Evolutionary conservation across 1,140 invertebrate species (phyloP).

Genomic region (Drosophila dunni): DNA sequence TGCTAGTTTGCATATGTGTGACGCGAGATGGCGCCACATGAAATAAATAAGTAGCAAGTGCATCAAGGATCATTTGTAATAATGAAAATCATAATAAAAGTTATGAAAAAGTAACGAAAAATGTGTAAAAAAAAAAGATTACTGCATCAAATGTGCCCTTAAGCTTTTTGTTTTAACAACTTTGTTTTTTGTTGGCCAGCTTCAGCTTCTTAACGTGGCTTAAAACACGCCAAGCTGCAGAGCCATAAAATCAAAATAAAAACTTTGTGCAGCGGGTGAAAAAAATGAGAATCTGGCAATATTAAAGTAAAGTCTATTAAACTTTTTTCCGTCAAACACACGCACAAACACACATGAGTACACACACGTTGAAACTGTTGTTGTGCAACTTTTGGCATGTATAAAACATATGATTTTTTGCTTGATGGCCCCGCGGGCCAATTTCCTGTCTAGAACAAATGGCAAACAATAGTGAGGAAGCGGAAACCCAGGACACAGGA

Average conservation of each 20-base stretch:
- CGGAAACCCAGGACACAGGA: constrained; percentile 2
- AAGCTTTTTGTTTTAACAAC: constrained; percentile 29
- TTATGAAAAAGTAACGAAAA: not conserved
- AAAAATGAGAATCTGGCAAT: constrained; percentile 42
- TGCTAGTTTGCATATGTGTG: not conserved
- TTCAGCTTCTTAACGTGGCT: constrained; percentile 3
- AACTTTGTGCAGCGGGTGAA: constrained; percentile 48
- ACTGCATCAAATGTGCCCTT: constrained; percentile 27
- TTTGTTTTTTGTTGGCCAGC: constrained; percentile 11
- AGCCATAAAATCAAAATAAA: constrained; percentile 77
- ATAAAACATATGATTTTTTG: constrained; percentile 83
- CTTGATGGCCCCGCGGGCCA: constrained; percentile 75
- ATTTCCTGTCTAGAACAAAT: constrained; percentile 77
- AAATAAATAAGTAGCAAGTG: not conserved
- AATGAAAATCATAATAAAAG: constrained; percentile 19
- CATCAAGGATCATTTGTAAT: constrained; percentile 24
- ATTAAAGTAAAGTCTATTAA: constrained; percentile 78
- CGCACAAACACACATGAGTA: constrained; percentile 1
- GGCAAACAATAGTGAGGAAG: constrained; percentile 36
- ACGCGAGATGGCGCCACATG: constrained; percentile 6
- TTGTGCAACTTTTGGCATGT: constrained; percentile 64
- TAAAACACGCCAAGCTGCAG: constrained; percentile 51
- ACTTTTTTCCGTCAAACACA: constrained; percentile 46
- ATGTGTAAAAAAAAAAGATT: not conserved
- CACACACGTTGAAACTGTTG: constrained; percentile 24